Percentiles rank a stretch among this genome's conserved stretches.
phyloP scores from a whole-genome alignment of 53 echinoderm and acorn worm genomes.

The Hippasteria phrygiana region DNA sequence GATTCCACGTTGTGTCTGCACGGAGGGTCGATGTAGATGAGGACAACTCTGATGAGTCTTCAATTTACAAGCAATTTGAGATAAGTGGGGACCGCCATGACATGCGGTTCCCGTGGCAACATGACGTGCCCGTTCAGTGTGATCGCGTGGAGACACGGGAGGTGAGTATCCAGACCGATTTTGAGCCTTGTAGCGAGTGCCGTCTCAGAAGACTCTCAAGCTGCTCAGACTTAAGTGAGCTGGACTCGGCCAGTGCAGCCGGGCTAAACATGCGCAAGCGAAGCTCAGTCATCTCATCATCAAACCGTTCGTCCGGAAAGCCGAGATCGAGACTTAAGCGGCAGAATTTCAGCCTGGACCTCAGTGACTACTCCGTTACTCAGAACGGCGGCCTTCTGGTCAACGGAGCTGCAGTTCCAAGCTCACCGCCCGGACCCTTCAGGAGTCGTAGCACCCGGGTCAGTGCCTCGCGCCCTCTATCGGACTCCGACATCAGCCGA shows the following conservation, averaged over 20 bases:
- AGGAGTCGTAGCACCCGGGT: conserved; percentile 15
- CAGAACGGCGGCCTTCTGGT: conserved; percentile 2
- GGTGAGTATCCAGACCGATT: conserved; percentile 69
- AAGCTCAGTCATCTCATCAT: conserved; percentile 32
- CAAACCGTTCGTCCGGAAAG: background rate
- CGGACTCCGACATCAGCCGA: conserved; percentile 61
- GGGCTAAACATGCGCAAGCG: conserved; percentile 11
- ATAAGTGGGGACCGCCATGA: conserved; percentile 75
- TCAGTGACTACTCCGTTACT: conserved; percentile 16
- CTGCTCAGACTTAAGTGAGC: background rate
- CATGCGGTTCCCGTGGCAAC: conserved; percentile 83
- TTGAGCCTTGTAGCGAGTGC: conserved; percentile 18
- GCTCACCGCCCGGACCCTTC: conserved; percentile 9
- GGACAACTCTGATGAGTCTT: conserved; percentile 58
- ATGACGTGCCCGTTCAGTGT: conserved; percentile 81
- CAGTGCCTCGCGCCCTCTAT: conserved; percentile 41
- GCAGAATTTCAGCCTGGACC: conserved; percentile 57
- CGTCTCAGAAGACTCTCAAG: background rate
- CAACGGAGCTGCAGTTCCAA: background rate
- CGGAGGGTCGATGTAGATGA: conserved; percentile 6
- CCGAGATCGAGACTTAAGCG: conserved; percentile 7
- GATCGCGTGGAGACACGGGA: conserved; percentile 55
- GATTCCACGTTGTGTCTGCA: conserved; percentile 9
- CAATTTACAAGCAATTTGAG: conserved; percentile 69
- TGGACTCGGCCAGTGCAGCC: conserved; percentile 6